Base-by-base conservation (phyloP, 2,888 invertebrate genomes). In the Parnassius orleans region DNA sequence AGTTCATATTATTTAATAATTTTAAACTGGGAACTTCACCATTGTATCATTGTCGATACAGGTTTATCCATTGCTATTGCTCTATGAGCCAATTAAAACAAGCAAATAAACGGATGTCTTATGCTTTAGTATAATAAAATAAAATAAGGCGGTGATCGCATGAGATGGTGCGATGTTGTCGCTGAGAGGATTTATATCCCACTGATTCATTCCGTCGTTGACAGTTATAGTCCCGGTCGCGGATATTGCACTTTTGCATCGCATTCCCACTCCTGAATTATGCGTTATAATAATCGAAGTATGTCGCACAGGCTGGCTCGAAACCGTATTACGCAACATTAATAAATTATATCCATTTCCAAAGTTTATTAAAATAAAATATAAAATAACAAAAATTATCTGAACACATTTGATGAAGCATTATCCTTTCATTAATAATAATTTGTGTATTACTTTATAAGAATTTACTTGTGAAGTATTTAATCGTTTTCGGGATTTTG, bases 241-340 rank as follows among this genome's bases (percentile, higher is more conserved):
- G 83, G 85, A 87, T 88, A 87, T 87, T 88, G 86, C 87, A 86
- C 87, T 87, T 85, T 85, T 87, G 86, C 85, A 75, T 78, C 79
- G 78, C 84, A 80, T 84, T 84, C 84, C 77, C 75, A 78, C 80
- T 81, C 59, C 76, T 86, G 81, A 87, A 85, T 81, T 86, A 87
- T 87, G 72, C 72, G 70, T 78, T 79, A 83, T 83, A 84, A 86
- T 84, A 84, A 80, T 80, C 70, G 78, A 80, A 77, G 81, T 81
- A 65, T 56, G 58, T 59, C 54, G 60, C 63, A 56, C 53, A 41
- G 44, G 53, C 72, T 73, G 70, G 72, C 69, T 66, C 70, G 68
- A 72, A 50, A 42, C 69, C 70, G 69, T 73, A 66, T 68, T 69
- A 67, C 61, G 68, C 67, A 64, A 46, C 47, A 41, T 33, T 51